Evolutionary conservation across 2,888 invertebrate genomes (phyloP).

Genomic region (Venusia cambrica): DNA sequence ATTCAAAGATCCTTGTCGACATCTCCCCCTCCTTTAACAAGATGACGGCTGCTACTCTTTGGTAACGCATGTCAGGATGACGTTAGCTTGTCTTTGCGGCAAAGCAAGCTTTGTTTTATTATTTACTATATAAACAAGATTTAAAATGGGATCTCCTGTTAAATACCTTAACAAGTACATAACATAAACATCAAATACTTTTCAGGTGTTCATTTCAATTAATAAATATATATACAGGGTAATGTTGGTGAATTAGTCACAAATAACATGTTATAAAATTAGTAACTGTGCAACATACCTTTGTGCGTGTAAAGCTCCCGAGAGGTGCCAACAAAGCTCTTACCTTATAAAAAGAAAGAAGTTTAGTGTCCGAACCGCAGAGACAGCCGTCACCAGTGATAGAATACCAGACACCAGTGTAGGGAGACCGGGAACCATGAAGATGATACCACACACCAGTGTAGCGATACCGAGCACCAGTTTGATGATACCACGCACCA

Average conservation of each 20-base stretch:
- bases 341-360: slow-evolving; percentile 20
- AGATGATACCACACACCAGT: too few species aligned
- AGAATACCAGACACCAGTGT: slow-evolving; percentile 19
- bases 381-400: too few species aligned
- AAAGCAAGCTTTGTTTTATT: slow-evolving; percentile 8
- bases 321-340: slow-evolving; percentile 12
- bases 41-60: too few species aligned
- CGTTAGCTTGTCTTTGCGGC: slow-evolving; percentile 68
- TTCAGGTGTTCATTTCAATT: neutral
- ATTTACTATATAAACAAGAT: slow-evolving; percentile 3
- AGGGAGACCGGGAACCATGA: too few species aligned
- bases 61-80: too few species aligned
- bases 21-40: too few species aligned
- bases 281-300: slow-evolving; percentile 21
- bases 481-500: too few species aligned
- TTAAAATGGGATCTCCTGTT: too few species aligned
- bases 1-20: too few species aligned
- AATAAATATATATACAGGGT: neutral
- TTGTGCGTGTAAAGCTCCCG: slow-evolving; percentile 19
- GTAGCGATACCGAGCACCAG: too few species aligned
- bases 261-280: slow-evolving; percentile 7
- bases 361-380: slow-evolving; percentile 13
- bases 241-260: slow-evolving; percentile 14
- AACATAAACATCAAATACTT: too few species aligned
- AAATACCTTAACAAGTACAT: too few species aligned